Evolutionary conservation across 2,797 vertebrate species (phyloP), one percentile per base, ranked within the genome.

Genomic region (Mycteria americana): DNA sequence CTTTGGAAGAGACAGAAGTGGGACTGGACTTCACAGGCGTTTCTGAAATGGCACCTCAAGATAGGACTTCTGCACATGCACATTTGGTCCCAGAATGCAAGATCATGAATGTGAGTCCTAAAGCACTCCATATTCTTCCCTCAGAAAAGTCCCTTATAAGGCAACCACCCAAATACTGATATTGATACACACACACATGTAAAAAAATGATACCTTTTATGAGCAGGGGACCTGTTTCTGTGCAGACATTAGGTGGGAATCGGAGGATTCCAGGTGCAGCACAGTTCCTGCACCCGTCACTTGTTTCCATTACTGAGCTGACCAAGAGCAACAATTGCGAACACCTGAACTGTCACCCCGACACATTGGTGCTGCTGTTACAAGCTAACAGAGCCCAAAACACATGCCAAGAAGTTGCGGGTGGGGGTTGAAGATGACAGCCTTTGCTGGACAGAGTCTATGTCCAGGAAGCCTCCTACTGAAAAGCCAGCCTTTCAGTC

Each of bases 321-420:
- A 48, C 22, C 39, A 70, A 64, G n/a, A 90, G 31, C 39, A 60
- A 50, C 60, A 43, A 31, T 0, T 45, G 18, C 7, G 3, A 83
- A 50, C 45, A 45, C 37, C 0, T 0, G 35, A 85, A 79, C 57
- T 27, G 50, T n/a, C 48, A 69, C 24, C 35, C 24, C 2, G 2
- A 27, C 30, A 24, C 37, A 43, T 28, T 0, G 2, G 18, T 59
- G 80, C 37, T 45, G 43, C 56, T 90, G 4, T 64, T n/a, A 39
- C 25, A 54, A 83, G 60, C 14, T 3, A 85, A 51, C 7, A 51
- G 37, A 39, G 35, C 69, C 24, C 51, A 30, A 56, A 74, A 63
- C 13, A 59, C 7, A 14, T 18, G 27, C 35, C 51, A 83, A 39
- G 57, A 90, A 51, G 53, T 10, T 64, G 43, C 23, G 16, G 48